Conservation (phyloP, 1,140 invertebrate species). For the Drosophila auraria region DNA sequence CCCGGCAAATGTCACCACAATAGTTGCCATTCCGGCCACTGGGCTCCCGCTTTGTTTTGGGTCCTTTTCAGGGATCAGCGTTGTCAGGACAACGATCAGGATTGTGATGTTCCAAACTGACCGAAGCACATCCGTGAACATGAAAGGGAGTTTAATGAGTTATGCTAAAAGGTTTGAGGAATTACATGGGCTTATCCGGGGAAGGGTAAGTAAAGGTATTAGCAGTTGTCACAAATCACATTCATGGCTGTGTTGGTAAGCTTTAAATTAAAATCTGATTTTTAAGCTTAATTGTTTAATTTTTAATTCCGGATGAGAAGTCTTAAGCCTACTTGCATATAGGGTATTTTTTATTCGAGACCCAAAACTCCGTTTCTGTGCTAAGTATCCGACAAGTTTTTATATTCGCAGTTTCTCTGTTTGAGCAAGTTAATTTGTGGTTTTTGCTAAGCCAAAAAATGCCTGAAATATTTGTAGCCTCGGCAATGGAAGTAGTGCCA, state of each 20-base stretch:
- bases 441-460: constrained; percentile 69
- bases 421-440: constrained; percentile 67
- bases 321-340: neutral
- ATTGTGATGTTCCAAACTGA: constrained; percentile 1
- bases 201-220: neutral
- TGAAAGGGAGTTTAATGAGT: constrained; percentile 12
- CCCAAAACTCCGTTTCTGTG: neutral
- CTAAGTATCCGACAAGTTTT: neutral
- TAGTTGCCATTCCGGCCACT: constrained; percentile 15
- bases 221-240: constrained; percentile 13
- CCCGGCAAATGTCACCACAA: constrained; percentile 37
- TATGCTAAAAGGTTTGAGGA: constrained; percentile 14
- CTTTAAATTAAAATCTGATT: neutral
- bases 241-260: neutral
- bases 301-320: too few relatives aligned
- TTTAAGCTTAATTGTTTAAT: too few relatives aligned
- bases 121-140: constrained; percentile 17
- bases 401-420: constrained; percentile 16
- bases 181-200: constrained; percentile 1
- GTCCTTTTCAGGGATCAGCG: constrained; percentile 37
- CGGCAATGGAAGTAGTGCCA: constrained; percentile 11
- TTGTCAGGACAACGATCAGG: constrained; percentile 48
- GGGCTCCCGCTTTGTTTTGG: constrained; percentile 12
- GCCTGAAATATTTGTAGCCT: constrained; percentile 27
- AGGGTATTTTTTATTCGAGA: constrained; percentile 4